These are phyloP conservation scores for Formica aserva DNA, from an alignment of 2,888 invertebrate species.

Conservation along the genomic window DNA sequence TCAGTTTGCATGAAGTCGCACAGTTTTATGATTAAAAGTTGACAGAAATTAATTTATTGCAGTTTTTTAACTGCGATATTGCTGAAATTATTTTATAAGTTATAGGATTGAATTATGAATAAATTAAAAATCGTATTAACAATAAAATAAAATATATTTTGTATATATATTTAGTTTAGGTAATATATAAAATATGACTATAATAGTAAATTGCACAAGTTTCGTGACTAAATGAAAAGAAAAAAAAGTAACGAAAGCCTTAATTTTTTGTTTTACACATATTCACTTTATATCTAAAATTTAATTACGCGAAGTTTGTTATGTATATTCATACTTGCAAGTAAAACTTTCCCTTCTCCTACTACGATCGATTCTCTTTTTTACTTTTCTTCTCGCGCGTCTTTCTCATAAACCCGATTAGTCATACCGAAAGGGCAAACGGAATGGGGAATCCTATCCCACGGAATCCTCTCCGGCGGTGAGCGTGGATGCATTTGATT, in stretches of 20 bases:
- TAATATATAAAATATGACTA: background rate
- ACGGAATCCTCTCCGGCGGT: conserved; percentile 51
- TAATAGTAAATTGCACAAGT: background rate
- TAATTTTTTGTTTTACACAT: background rate
- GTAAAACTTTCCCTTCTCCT: background rate
- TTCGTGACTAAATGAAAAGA: background rate
- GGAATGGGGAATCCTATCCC: conserved; percentile 55
- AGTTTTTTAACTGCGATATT: background rate
- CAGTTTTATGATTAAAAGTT: background rate
- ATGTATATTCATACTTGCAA: background rate
- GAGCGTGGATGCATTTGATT: conserved; percentile 25
- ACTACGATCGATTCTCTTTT: background rate
- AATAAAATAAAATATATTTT: background rate
- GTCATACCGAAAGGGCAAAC: conserved; percentile 69
- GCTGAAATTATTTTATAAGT: background rate
- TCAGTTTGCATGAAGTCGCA: background rate
- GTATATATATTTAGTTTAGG: background rate
- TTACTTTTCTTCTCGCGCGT: conserved; percentile 20
- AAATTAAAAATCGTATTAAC: background rate
- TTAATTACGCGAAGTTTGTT: background rate
- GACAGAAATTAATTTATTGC: background rate
- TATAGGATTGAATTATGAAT: background rate
- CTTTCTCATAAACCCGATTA: conserved; percentile 67
- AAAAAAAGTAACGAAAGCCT: background rate
- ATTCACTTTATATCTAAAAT: background rate